Conservation (phyloP, 2,113 vertebrate genomes). For the Clupea harengus region DNA sequence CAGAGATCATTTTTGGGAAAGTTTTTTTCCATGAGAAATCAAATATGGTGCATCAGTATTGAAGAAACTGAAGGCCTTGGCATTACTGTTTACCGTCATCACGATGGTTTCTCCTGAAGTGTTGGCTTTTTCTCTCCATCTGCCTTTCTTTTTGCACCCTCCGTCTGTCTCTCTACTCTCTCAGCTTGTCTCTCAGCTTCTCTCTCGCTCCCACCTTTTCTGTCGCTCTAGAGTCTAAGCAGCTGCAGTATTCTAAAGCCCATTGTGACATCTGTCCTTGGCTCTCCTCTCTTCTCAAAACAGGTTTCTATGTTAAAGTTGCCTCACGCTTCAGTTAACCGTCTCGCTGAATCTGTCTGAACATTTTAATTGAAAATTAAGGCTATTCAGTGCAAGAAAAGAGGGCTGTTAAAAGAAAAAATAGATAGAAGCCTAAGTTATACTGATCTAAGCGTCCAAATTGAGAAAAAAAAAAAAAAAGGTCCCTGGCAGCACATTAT, state of each 20-base stretch:
- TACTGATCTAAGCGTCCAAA: neutral
- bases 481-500: no score
- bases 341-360: neutral
- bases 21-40: neutral
- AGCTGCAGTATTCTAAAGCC: constrained; percentile 47
- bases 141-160: constrained; percentile 35
- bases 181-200: constrained; percentile 17
- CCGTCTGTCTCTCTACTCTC: constrained; percentile 18
- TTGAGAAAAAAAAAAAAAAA: neutral
- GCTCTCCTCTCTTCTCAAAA: neutral
- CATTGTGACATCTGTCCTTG: constrained; percentile 60
- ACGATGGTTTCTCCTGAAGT: constrained; percentile 33
- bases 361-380: neutral
- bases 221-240: constrained; percentile 11
- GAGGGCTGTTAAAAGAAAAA: neutral
- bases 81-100: constrained; percentile 34
- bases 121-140: neutral
- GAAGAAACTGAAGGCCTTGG: constrained; percentile 23
- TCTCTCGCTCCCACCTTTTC: neutral
- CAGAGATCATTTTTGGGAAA: neutral
- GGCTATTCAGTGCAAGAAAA: neutral
- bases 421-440: neutral
- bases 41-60: neutral
- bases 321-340: neutral
- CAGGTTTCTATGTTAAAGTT: neutral